A percentile compares a stretch with the other conserved stretches of the same genome.
phyloP scores from a whole-genome alignment of 2,113 vertebrate genomes.

The Sinocyclocheilus maitianheensis region DNA sequence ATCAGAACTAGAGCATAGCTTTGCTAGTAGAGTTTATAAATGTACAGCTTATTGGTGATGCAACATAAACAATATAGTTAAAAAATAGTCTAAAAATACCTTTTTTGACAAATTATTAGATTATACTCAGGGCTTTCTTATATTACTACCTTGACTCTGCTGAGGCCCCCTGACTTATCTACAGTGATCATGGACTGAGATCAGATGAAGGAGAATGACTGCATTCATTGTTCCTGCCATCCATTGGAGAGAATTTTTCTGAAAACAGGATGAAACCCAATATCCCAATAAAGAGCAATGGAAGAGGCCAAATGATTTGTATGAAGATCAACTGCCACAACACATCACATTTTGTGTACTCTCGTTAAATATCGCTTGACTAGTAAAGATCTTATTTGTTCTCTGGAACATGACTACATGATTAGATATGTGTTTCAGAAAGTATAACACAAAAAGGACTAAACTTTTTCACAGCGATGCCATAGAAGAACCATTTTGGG shows the following conservation, averaged over 20 bases:
- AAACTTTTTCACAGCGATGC: neutral
- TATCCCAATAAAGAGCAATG: conserved; percentile 16
- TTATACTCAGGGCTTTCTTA: neutral
- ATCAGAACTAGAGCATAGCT: neutral
- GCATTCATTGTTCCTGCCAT: neutral
- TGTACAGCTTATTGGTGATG: neutral
- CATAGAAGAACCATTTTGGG: neutral
- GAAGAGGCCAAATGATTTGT: conserved; percentile 29
- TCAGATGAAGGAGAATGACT: conserved; percentile 15
- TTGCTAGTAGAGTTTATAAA: neutral
- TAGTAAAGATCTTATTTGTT: neutral
- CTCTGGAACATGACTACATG: neutral
- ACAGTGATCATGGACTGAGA: neutral
- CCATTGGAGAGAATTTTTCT: neutral
- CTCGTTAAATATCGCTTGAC: neutral
- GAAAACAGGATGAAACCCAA: conserved; percentile 5
- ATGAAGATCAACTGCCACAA: neutral
- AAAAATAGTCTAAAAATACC: neutral
- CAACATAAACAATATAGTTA: too few relatives aligned
- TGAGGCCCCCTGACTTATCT: neutral
- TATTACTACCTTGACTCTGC: neutral
- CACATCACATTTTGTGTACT: neutral
- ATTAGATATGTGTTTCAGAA: neutral
- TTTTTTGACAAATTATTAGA: neutral
- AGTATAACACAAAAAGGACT: neutral